These are phyloP conservation scores for Epinephelus awoara DNA, from an alignment of 2,797 vertebrate genomes.

Conservation along the genomic window DNA sequence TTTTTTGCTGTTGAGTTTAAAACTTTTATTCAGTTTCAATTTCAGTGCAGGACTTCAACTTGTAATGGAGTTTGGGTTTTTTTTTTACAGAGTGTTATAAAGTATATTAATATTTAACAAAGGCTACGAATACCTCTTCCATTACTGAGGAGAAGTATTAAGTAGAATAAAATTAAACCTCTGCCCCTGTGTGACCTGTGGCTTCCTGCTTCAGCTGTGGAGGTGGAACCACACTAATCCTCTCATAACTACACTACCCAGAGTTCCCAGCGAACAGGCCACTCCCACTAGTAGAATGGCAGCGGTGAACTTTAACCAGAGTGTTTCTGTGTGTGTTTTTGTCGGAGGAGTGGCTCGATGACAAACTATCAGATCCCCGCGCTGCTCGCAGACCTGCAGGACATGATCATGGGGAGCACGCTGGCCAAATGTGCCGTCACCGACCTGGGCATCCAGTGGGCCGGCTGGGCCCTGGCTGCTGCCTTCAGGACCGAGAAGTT, in stretches of 20 bases:
- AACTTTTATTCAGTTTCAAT: too few species aligned
- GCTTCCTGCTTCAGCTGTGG: not conserved
- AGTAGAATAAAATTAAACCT: too few species aligned
- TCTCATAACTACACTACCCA: constrained; percentile 80
- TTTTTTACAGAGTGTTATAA: too few species aligned
- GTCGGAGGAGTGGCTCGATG: constrained; percentile 50
- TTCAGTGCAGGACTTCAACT: too few species aligned
- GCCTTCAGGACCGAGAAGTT: constrained; percentile 87
- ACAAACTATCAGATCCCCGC: not conserved
- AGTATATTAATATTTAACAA: too few species aligned
- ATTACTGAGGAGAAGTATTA: too few species aligned
- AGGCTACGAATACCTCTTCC: too few species aligned
- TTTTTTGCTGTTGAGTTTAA: too few species aligned
- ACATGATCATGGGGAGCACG: constrained; percentile 73
- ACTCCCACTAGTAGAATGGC: constrained; percentile 32
- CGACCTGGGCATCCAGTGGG: constrained; percentile 85
- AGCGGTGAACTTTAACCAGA: constrained; percentile 67
- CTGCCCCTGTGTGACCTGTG: too few species aligned
- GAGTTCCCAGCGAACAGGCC: constrained; percentile 40
- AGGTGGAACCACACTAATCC: not conserved
- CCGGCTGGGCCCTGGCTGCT: constrained; percentile 82
- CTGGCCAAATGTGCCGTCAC: constrained; percentile 77
- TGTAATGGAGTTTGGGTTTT: too few species aligned
- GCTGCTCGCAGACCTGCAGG: constrained; percentile 59
- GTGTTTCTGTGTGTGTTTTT: not conserved